Base-by-base conservation (phyloP, 2,888 invertebrate species). In the Acrobasis suavella region DNA sequence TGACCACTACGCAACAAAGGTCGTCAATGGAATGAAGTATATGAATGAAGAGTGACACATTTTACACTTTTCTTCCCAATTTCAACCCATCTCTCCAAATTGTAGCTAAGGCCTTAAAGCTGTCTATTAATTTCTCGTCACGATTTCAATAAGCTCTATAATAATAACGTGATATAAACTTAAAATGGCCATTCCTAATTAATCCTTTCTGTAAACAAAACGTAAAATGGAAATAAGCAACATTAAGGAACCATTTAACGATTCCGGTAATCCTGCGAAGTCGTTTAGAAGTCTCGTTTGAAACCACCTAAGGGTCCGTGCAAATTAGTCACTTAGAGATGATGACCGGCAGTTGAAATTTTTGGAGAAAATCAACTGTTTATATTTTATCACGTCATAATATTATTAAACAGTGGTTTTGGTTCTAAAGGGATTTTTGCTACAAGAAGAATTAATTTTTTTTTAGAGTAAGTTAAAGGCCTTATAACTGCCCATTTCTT, bases 171-270 rank as follows among this genome's bases (percentile, higher is more conserved):
- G 46, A 12, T 6, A 3, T 14, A 46, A 6, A 46, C 46, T 14
- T 6, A 3, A 7, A 46, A 46, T 46, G 46, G 46, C n/a, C n/a
- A 46, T 46, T 46, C n/a, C 9, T 22, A 17, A 56, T 22, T 52
- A 52, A 52, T 52, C 32, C 32, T 32, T 52, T 32, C 52, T 32
- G 32, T 32, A 52, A 52, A 52, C 37, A 52, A 56, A 56, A 56
- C 42, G 51, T 60, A 38, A 51, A 51, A 60, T 60, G 51, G 51
- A 60, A 60, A 52, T 52, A 51, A 60, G 51, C 60, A 56, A 63
- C 63, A 60, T 63, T 63, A 63, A 63, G 50, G 55, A 60, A 39
- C 50, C 54, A 55, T 63, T 63, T 60, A 63, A 51, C 60, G 16
- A 16, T 42, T 60, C 39, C 52, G 39, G 60, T 51, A 51, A 51